Evolutionary conservation across 2,113 vertebrate species (phyloP).

Genomic region (Dasyornis broadbenti): DNA sequence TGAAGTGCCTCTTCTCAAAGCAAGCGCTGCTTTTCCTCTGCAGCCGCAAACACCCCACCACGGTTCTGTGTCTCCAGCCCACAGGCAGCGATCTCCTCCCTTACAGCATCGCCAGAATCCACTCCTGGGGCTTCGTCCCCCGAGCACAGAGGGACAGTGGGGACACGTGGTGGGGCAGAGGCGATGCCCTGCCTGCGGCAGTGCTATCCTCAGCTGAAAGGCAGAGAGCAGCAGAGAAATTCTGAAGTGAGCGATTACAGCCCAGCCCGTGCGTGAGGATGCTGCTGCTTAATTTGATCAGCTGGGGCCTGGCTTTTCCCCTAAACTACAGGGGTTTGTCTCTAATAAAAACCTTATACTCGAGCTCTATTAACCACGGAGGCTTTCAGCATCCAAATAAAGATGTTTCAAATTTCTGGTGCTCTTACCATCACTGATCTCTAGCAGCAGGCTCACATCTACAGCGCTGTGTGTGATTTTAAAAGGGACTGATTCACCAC

Average conservation of each 20-base stretch:
- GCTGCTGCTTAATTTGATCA: not conserved
- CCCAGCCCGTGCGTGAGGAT: not conserved
- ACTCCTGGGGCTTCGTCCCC: not conserved
- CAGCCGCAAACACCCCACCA: not conserved
- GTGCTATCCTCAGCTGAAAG: not conserved
- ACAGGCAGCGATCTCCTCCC: fast-evolving
- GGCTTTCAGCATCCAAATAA: not conserved
- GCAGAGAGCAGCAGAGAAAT: not conserved
- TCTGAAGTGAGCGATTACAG: not conserved
- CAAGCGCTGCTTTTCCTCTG: not conserved
- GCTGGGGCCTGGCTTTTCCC: not conserved
- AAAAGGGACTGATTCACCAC: not conserved
- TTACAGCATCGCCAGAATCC: not conserved
- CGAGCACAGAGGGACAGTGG: fast-evolving
- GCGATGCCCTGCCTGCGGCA: not conserved
- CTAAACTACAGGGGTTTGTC: not conserved
- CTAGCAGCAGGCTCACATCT: not conserved
- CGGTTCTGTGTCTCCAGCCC: not conserved
- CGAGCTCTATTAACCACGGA: not conserved
- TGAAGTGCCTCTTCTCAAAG: not conserved
- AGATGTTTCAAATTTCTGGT: not conserved
- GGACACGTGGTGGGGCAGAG: not conserved
- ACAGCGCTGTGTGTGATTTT: not conserved
- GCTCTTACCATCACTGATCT: not conserved
- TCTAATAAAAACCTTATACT: not conserved